A percentile compares a stretch with the other conserved stretches of the same genome.
Evolutionary conservation across 2,113 vertebrate genomes (phyloP).

Genomic region (Sphaerodactylus townsendi): DNA sequence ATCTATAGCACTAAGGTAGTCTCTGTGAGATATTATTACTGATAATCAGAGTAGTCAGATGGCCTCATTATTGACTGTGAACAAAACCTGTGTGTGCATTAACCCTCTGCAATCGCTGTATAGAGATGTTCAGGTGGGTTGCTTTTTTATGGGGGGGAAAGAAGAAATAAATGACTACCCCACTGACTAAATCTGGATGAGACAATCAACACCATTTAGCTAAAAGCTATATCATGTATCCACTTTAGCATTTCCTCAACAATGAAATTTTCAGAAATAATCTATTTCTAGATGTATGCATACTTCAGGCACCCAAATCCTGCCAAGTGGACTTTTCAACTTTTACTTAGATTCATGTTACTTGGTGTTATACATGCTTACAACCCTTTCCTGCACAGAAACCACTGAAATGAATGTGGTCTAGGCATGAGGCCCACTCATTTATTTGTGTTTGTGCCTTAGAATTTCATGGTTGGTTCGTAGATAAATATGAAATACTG

Average conservation of each 20-base stretch:
- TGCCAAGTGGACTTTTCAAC: not conserved
- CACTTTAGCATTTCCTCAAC: not conserved
- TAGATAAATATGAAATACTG: too few species aligned
- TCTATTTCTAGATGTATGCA: not conserved
- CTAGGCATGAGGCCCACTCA: not conserved
- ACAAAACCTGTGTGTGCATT: not conserved
- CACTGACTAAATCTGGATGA: not conserved
- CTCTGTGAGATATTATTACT: constrained; percentile 3
- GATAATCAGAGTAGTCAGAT: not conserved
- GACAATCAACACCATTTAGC: not conserved
- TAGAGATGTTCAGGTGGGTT: not conserved
- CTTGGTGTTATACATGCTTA: not conserved
- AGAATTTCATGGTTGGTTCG: not conserved
- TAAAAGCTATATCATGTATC: not conserved
- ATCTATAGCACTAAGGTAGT: not conserved
- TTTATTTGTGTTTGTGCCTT: not conserved
- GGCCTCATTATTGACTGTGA: not conserved
- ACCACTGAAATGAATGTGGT: not conserved
- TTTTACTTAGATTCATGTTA: not conserved
- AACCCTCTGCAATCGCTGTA: not conserved
- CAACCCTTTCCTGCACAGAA: not conserved
- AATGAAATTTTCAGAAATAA: not conserved
- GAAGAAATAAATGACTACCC: not conserved
- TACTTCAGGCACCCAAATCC: not conserved
- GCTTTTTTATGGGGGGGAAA: not conserved